Conservation (phyloP, 2,888 invertebrate genomes). For the Drosophila neutralis region DNA sequence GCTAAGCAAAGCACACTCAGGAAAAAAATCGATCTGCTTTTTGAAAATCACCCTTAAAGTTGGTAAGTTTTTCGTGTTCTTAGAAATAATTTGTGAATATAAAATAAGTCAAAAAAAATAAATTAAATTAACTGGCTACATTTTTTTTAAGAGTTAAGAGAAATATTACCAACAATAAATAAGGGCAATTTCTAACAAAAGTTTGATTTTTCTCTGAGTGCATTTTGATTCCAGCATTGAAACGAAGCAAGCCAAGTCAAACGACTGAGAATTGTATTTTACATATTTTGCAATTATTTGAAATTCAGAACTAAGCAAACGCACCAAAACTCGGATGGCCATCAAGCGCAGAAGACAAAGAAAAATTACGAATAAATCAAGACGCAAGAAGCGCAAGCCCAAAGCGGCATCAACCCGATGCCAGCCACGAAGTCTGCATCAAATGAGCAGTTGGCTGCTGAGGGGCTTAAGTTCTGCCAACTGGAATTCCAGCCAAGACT, state of each 20-base stretch:
- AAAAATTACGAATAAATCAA: background rate
- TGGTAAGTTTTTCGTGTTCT: no score
- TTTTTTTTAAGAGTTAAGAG: no score
- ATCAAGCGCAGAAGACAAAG: background rate
- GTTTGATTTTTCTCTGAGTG: background rate
- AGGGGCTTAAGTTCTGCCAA: conserved; percentile 18
- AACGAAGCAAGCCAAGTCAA: conserved; percentile 24
- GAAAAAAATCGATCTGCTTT: background rate
- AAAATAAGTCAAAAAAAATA: no score
- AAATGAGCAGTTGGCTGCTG: conserved; percentile 12
- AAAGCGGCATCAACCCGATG: background rate
- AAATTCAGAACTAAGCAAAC: conserved; percentile 23
- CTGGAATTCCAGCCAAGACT: background rate
- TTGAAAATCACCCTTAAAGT: no score
- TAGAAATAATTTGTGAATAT: no score
- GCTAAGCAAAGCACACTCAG: conserved; percentile 1
- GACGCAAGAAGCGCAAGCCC: background rate
- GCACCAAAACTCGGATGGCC: conserved; percentile 13
- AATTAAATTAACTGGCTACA: no score
- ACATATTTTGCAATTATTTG: conserved; percentile 22
- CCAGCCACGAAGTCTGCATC: conserved; percentile 7
- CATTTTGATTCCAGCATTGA: conserved; percentile 43
- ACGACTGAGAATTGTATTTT: conserved; percentile 12
- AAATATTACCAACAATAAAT: no score
- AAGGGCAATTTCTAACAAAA: background rate